Evolutionary conservation across 2,113 vertebrate genomes (phyloP).

Genomic region (Hemichromis elongatus): DNA sequence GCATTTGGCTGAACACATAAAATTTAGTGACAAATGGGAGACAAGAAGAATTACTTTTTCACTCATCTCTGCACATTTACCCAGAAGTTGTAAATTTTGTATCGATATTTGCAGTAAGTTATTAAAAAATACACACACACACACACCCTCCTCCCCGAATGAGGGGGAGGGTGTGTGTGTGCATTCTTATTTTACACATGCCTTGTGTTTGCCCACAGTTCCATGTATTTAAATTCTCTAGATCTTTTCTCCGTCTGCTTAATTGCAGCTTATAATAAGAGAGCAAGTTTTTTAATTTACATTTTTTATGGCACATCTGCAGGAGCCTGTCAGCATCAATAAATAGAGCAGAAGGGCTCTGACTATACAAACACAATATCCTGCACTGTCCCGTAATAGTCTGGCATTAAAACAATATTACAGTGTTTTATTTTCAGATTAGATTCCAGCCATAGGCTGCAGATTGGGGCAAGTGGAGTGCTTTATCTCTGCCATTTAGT

Average conservation of each 20-base stretch:
- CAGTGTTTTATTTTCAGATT: slow-evolving; percentile 61
- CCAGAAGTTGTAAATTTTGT: background rate
- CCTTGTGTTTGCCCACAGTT: background rate
- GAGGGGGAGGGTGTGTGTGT: no score
- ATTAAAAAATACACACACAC: no score
- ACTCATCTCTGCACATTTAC: background rate
- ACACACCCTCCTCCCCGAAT: no score
- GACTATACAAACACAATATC: slow-evolving; percentile 51
- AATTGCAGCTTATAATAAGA: background rate
- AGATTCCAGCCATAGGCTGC: slow-evolving; percentile 34
- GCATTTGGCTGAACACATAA: background rate
- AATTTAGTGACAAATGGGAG: background rate
- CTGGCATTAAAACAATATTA: slow-evolving; percentile 62
- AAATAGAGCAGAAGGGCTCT: slow-evolving; percentile 47
- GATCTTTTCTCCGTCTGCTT: background rate
- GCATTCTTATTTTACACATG: no score
- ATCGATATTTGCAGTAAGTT: background rate
- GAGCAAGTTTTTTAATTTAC: background rate
- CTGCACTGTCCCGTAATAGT: slow-evolving; percentile 42
- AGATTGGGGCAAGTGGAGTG: slow-evolving; percentile 36
- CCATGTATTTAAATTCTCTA: background rate
- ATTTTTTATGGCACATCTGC: slow-evolving; percentile 12
- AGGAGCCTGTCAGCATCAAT: slow-evolving; percentile 19
- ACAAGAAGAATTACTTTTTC: background rate
- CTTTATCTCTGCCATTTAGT: slow-evolving; percentile 64